phyloP scores from a whole-genome alignment of 1,140 invertebrate genomes.

The Drosophila micromelanica region DNA sequence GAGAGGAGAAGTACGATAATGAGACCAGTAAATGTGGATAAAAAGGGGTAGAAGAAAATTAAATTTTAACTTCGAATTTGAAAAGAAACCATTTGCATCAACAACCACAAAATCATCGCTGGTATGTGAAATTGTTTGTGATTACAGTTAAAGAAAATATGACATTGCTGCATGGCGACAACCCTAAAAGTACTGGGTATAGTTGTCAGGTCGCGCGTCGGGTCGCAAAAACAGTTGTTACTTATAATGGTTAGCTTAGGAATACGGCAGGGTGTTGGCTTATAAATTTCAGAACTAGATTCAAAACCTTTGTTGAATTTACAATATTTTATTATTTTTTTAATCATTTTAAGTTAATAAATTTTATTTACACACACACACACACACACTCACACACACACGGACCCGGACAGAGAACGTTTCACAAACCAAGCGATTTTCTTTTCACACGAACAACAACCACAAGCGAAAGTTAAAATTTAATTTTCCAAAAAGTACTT shows the following conservation, averaged over 20 bases:
- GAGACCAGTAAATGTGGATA: conserved; percentile 19
- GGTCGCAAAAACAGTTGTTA: conserved; percentile 5
- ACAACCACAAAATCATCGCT: background rate
- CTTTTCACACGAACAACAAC: conserved; percentile 32
- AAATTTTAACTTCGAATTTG: conserved; percentile 48
- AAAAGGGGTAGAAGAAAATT: conserved; percentile 34
- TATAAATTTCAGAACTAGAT: conserved; percentile 24
- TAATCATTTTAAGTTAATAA: background rate
- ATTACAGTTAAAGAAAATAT: background rate
- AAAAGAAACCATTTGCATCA: conserved; percentile 13
- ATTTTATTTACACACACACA: conserved; percentile 1
- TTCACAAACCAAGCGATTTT: conserved; percentile 21
- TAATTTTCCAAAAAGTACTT: conserved; percentile 68
- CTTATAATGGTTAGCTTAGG: conserved; percentile 23
- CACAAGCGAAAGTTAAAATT: conserved; percentile 48
- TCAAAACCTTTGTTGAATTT: conserved; percentile 27
- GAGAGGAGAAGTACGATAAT: conserved; percentile 7
- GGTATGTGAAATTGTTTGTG: conserved; percentile 7
- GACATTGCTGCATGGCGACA: background rate
- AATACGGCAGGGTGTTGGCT: conserved; percentile 26
- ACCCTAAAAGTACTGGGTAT: background rate
- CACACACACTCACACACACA: conserved; percentile 8
- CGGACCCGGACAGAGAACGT: conserved; percentile 13
- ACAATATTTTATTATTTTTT: conserved; percentile 3
- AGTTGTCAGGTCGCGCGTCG: background rate